Conservation (phyloP, 2,113 vertebrate genomes). For the Dasyprocta punctata region DNA sequence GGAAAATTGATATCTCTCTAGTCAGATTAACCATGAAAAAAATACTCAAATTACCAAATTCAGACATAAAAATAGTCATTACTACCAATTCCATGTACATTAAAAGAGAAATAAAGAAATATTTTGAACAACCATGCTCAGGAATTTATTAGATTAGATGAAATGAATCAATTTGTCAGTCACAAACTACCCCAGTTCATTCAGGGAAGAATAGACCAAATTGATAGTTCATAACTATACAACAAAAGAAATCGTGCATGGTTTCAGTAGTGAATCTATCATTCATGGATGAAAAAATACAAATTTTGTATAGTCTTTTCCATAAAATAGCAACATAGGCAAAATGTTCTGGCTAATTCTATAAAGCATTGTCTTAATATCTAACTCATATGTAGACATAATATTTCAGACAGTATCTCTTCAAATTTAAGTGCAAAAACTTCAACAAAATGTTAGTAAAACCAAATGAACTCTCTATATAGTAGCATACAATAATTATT, state of each 20-base stretch:
- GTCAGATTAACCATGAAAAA: background rate
- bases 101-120: background rate
- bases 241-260: background rate
- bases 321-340: background rate
- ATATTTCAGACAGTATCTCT: background rate
- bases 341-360: background rate
- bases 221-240: background rate
- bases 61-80: background rate
- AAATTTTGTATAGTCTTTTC: background rate
- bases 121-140: background rate
- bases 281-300: background rate
- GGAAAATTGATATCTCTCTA: background rate
- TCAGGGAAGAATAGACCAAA: background rate
- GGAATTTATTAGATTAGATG: background rate
- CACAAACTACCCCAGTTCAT: no score
- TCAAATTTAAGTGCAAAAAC: background rate
- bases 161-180: background rate
- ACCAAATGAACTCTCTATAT: background rate
- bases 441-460: background rate
- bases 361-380: background rate
- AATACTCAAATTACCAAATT: background rate
- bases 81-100: background rate
- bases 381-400: background rate
- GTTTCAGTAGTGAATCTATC: background rate
- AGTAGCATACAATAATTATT: no score